These are phyloP conservation scores for Tragulus kanchil DNA, from an alignment of 2,113 vertebrate species.

Conservation along the genomic window DNA sequence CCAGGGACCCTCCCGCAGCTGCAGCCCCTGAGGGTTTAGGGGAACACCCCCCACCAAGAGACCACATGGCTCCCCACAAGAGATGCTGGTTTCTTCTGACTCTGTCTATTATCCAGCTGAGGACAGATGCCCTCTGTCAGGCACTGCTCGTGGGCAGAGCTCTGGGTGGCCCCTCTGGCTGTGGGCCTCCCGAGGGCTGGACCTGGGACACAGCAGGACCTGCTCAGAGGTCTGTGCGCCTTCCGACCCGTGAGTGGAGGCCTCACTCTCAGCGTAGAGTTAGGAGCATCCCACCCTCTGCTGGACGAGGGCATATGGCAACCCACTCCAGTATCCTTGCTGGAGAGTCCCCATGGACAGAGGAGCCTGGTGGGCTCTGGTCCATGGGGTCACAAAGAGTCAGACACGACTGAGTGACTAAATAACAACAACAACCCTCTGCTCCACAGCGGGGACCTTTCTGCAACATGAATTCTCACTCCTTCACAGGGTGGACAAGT, in stretches of 20 bases:
- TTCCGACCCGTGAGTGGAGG: background rate
- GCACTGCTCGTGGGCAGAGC: fast-evolving
- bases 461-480: background rate
- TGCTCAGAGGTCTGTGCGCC: fast-evolving
- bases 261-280: background rate
- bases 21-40: background rate
- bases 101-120: background rate
- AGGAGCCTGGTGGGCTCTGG: too few species aligned
- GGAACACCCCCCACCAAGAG: background rate
- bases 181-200: background rate
- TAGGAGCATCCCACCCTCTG: background rate
- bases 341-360: too few species aligned
- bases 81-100: background rate
- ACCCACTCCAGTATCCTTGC: too few species aligned
- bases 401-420: too few species aligned
- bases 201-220: fast-evolving
- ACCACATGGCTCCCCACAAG: background rate
- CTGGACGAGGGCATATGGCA: too few species aligned
- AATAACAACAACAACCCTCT: background rate
- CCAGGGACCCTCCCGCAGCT: background rate
- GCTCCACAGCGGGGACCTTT: background rate
- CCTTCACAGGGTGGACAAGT: background rate
- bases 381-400: too few species aligned
- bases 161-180: background rate
- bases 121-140: background rate